Base-by-base conservation (phyloP, 2,113 vertebrate genomes). In the Petromus typicus region DNA sequence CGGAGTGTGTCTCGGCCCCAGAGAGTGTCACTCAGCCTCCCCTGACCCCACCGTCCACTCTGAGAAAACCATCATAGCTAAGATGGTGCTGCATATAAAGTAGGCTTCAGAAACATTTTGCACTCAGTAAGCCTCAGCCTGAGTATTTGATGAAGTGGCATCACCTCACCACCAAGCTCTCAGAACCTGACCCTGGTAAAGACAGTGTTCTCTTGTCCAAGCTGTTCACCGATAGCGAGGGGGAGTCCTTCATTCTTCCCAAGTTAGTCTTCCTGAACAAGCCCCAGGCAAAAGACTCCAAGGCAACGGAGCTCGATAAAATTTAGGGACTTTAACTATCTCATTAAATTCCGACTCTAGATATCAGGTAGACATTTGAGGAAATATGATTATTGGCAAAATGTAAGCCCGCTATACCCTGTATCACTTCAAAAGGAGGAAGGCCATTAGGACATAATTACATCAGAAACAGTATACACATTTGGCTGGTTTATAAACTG, bases 401-500 rank as follows among this genome's bases (percentile, higher is more conserved):
- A 98, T 78, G 75, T 96, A 96, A 78, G 86, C 84, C 96, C 96
- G 66, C 94, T 98, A 95, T 93, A 97, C 54, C 92, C 86, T 96
- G 67, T 97, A 98, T 98, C 86, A 34, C 97, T 98, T 98, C 97
- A 98, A 98, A 98, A 97, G 98, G 96, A 97, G 96, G 96, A 85
- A 96, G 95, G 27, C 97, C 97, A 97, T 98, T 98, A 98, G 97
- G 78, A 86, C 94, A 94, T 98, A 98, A 98, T 98, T 98, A 97
- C 96, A 95, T 97, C 96, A 98, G 98, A 97, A 98, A 97, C 94
- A 81, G 92, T 98, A 97, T 98, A 97, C 94, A 91, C 84, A 88
- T 98, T 98, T 97, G 97, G 97, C 95, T 98, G 96, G 94, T 97
- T 98, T 96, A 97, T 98, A 97, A 97, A 98, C 97, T 96, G 94